Percentiles rank a stretch among this genome's conserved stretches.
Conservation (phyloP, 2,888 invertebrate genomes). For the Sarcophaga variegata region DNA sequence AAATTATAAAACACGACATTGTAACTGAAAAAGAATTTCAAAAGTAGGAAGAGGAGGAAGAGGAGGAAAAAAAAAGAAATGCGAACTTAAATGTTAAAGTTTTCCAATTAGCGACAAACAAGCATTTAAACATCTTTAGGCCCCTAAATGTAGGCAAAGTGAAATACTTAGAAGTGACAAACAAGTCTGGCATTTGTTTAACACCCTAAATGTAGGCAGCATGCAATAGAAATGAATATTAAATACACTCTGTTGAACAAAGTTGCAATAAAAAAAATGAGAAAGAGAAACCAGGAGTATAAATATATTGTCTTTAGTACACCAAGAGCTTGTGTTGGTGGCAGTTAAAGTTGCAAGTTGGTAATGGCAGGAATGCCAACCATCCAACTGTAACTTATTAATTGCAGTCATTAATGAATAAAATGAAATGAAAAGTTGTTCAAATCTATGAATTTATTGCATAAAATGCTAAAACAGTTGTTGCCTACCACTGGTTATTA, state of each 20-base stretch:
- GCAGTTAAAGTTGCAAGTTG: not conserved
- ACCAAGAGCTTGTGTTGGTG: too few relatives aligned
- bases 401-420: conserved; percentile 45
- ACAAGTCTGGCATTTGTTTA: conserved; percentile 34
- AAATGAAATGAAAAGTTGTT: conserved; percentile 34
- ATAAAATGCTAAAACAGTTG: conserved; percentile 1
- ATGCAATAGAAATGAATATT: conserved; percentile 32
- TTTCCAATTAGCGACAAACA: conserved; percentile 67
- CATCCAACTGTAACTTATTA: conserved; percentile 54
- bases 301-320: too few relatives aligned
- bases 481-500: conserved; percentile 13
- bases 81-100: conserved; percentile 52
- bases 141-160: conserved; percentile 34
- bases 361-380: not conserved
- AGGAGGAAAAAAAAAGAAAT: conserved; percentile 1
- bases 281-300: too few relatives aligned
- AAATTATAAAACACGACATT: not conserved
- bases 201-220: conserved; percentile 35
- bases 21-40: not conserved
- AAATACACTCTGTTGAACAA: conserved; percentile 36
- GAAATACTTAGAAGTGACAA: conserved; percentile 42
- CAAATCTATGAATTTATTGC: conserved; percentile 18
- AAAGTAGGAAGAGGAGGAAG: not conserved
- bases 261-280: conserved; percentile 30
- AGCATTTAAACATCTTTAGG: conserved; percentile 33